These are phyloP conservation scores for Tricholauxania praeusta DNA, from an alignment of 2,888 invertebrate species.

Conservation along the genomic window DNA sequence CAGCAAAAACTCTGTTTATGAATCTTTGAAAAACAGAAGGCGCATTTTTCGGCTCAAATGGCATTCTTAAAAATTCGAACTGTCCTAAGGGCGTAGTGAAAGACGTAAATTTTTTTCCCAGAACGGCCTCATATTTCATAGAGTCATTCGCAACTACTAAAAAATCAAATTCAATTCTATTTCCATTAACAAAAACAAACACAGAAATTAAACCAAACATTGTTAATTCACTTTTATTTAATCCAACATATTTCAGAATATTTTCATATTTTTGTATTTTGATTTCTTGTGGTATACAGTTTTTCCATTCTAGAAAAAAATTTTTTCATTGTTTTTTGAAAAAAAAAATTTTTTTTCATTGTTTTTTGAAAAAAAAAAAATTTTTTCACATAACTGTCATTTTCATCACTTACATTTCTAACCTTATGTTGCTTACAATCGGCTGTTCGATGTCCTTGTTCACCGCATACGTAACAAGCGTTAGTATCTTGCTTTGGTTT, in stretches of 20 bases:
- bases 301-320: conserved; percentile 36
- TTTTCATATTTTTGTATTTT: conserved; percentile 11
- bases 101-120: conserved; percentile 27
- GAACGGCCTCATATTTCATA: conserved; percentile 30
- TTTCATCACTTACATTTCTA: too few species aligned
- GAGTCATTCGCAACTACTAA: conserved; percentile 26
- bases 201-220: conserved; percentile 34
- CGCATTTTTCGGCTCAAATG: neutral
- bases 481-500: too few species aligned
- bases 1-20: conserved; percentile 32
- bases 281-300: conserved; percentile 29
- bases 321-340: neutral
- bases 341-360: conserved; percentile 14
- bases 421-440: too few species aligned
- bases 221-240: conserved; percentile 42
- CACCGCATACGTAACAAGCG: too few species aligned
- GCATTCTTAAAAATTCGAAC: conserved; percentile 37
- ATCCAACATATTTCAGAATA: conserved; percentile 33
- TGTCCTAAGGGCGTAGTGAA: conserved; percentile 18
- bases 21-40: too few species aligned
- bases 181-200: conserved; percentile 32
- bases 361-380: too few species aligned
- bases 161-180: conserved; percentile 31
- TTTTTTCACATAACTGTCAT: too few species aligned
- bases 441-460: too few species aligned